phyloP scores from a whole-genome alignment of 2,888 invertebrate genomes.

The Acanthococcus lagerstroemiae region DNA sequence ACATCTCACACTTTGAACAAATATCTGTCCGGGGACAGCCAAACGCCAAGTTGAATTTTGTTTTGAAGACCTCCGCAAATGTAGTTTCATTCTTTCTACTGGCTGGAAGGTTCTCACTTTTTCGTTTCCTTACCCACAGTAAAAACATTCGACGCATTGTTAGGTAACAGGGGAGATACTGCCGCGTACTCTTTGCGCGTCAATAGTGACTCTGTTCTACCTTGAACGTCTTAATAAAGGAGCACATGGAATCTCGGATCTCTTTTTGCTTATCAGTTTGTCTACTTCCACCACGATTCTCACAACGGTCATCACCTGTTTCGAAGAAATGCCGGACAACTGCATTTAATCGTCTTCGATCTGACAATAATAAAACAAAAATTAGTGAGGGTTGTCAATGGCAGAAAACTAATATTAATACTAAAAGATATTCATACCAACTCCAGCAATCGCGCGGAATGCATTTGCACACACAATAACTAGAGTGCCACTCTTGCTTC shows the following conservation, averaged over 20 bases:
- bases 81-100: not conserved
- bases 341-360: not conserved
- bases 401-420: not conserved
- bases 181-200: not conserved
- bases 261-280: not conserved
- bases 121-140: not conserved
- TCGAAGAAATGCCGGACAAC: not conserved
- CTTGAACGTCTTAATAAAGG: not conserved
- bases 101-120: not conserved
- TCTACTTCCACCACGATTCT: not conserved
- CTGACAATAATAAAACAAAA: not conserved
- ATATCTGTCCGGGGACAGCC: not conserved
- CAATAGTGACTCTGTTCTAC: not conserved
- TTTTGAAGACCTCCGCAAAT: not conserved
- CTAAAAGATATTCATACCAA: not conserved
- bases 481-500: not conserved
- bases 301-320: not conserved
- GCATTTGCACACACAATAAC: not conserved
- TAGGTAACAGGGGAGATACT: not conserved
- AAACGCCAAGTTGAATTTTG: conserved; percentile 2
- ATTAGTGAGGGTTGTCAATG: not conserved
- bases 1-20: not conserved
- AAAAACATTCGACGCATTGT: not conserved
- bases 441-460: not conserved
- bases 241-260: not conserved